Evolutionary conservation across 1,140 invertebrate species (phyloP).

Genomic region (Lordiphosa mommai): DNA sequence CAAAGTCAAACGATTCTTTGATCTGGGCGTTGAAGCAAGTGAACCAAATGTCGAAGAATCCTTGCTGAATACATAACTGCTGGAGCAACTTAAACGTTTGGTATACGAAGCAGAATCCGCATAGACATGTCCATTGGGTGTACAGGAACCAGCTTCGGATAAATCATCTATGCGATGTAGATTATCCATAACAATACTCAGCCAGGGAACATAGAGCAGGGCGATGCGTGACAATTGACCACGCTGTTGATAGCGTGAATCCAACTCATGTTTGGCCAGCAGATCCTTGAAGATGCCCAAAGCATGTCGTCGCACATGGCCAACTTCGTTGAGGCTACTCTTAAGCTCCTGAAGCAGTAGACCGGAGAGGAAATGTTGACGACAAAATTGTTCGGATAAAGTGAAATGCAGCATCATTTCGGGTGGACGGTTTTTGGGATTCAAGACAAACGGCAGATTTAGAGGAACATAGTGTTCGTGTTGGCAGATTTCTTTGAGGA

Average conservation of each 20-base stretch:
- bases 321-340: conserved; percentile 89
- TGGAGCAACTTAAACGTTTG: conserved; percentile 81
- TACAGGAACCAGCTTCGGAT: conserved; percentile 53
- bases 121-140: conserved; percentile 70
- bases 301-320: conserved; percentile 89
- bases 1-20: conserved; percentile 80
- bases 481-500: conserved; percentile 93
- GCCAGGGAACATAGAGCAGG: conserved; percentile 93
- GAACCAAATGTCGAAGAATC: conserved; percentile 73
- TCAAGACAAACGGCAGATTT: conserved; percentile 87
- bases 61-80: conserved; percentile 79
- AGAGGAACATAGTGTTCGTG: conserved; percentile 95
- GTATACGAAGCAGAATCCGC: conserved; percentile 78
- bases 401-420: conserved; percentile 83
- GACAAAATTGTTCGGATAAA: conserved; percentile 90
- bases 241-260: conserved; percentile 91
- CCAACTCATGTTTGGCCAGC: conserved; percentile 95
- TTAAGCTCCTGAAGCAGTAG: conserved; percentile 86
- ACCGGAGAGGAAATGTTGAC: conserved; percentile 93
- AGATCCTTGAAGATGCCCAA: conserved; percentile 90
- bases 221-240: conserved; percentile 92
- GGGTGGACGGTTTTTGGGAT: conserved; percentile 80
- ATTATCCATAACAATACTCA: conserved; percentile 92
- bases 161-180: conserved; percentile 83
- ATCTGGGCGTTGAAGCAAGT: conserved; percentile 79